A percentile compares a stretch with the other conserved stretches of the same genome.
Evolutionary conservation across 1,140 invertebrate species (phyloP).

Genomic region (Semibalanus balanoides): DNA sequence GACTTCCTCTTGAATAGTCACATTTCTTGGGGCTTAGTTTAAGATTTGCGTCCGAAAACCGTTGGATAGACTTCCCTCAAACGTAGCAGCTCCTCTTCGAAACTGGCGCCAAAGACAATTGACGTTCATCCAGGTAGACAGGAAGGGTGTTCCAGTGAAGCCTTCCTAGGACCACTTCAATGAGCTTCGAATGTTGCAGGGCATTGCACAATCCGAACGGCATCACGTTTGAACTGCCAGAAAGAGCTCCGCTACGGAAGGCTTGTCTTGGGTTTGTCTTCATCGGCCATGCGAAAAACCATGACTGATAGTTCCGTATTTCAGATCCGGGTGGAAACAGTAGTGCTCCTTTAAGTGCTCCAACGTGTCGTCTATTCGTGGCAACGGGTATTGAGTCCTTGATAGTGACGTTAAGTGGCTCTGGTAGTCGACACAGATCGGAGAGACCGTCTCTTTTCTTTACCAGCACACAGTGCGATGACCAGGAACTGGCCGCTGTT

Average conservation of each 20-base stretch:
- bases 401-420: conserved; percentile 9
- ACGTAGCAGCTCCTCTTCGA: not conserved
- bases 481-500: not conserved
- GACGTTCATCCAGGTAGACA: not conserved
- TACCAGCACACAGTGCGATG: too few species aligned
- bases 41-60: conserved; percentile 9
- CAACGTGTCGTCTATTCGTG: conserved; percentile 17
- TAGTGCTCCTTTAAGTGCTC: not conserved
- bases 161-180: not conserved
- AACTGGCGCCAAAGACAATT: not conserved
- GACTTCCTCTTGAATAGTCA: conserved; percentile 9
- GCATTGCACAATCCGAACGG: not conserved
- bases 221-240: not conserved
- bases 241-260: conserved; percentile 3
- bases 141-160: conserved; percentile 5
- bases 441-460: conserved; percentile 6
- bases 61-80: conserved; percentile 6
- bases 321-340: conserved; percentile 17
- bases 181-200: not conserved
- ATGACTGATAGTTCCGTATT: conserved; percentile 16
- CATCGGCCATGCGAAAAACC: not conserved
- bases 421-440: conserved; percentile 9
- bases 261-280: conserved; percentile 13
- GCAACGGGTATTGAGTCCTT: conserved; percentile 11
- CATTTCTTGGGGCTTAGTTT: conserved; percentile 15